Percentiles rank a stretch among this genome's conserved stretches.
Conservation (phyloP, 1,140 invertebrate species). For the Uloborus diversus region DNA sequence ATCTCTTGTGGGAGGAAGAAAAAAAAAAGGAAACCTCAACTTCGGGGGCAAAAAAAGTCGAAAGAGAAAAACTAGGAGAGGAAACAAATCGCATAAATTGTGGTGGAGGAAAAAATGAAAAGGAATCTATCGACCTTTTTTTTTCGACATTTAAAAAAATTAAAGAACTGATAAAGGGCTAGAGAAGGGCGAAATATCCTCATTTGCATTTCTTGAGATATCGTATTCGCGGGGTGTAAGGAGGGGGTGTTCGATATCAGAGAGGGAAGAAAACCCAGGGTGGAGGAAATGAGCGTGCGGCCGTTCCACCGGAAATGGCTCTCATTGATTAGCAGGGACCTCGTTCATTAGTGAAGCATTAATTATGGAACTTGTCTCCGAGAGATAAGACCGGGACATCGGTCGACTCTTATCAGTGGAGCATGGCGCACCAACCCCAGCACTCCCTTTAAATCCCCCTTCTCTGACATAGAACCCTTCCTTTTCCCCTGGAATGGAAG, state of each 20-base stretch:
- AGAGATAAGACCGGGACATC: slow-evolving; percentile 45
- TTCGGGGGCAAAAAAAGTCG: too few relatives aligned
- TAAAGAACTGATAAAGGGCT: not conserved
- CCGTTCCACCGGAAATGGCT: slow-evolving; percentile 44
- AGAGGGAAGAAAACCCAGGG: not conserved
- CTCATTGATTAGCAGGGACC: slow-evolving; percentile 49
- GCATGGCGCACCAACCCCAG: not conserved
- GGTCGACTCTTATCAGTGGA: slow-evolving; percentile 25
- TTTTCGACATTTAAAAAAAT: too few relatives aligned
- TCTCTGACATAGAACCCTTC: too few relatives aligned
- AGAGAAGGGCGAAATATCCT: not conserved
- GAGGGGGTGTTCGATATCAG: not conserved
- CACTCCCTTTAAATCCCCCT: not conserved
- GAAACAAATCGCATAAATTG: too few relatives aligned
- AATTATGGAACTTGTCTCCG: slow-evolving; percentile 55
- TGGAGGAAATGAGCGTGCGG: slow-evolving; percentile 38
- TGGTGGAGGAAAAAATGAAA: too few relatives aligned
- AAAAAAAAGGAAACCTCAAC: too few relatives aligned
- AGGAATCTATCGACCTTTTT: too few relatives aligned
- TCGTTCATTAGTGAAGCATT: slow-evolving; percentile 56
- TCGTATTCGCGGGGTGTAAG: slow-evolving; percentile 9
- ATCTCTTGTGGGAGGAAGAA: too few relatives aligned
- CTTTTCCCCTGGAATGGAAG: too few relatives aligned
- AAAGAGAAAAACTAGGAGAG: too few relatives aligned
- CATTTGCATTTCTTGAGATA: slow-evolving; percentile 55